A percentile compares a stretch with the other conserved stretches of the same genome.
These are phyloP conservation scores for Enoplosus armatus DNA, from an alignment of 2,797 vertebrate species.

Conservation along the genomic window DNA sequence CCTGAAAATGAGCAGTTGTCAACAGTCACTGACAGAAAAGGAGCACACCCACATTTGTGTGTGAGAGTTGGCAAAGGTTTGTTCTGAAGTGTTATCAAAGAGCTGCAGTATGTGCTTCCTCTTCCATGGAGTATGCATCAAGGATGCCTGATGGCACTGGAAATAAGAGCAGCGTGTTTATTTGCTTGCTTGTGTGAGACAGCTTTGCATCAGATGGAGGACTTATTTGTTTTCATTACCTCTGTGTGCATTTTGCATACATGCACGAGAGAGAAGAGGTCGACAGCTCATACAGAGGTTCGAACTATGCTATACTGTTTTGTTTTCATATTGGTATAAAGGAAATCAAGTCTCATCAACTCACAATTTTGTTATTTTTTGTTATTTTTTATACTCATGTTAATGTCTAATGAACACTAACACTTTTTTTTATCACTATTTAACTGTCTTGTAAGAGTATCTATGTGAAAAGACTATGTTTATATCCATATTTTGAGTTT, in stretches of 20 bases:
- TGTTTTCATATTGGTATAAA: background rate
- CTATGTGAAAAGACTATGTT: background rate
- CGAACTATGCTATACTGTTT: background rate
- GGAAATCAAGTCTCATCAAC: background rate
- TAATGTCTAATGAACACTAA: background rate
- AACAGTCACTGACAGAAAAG: constrained; percentile 75
- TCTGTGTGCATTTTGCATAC: constrained; percentile 29
- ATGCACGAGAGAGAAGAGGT: constrained; percentile 8
- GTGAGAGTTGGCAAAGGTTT: constrained; percentile 77
- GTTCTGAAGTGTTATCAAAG: constrained; percentile 84
- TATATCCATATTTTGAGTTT: background rate
- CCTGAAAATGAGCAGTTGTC: constrained; percentile 75
- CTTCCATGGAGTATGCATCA: constrained; percentile 75
- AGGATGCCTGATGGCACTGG: constrained; percentile 78
- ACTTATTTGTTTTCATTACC: constrained; percentile 69
- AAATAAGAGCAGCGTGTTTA: constrained; percentile 73
- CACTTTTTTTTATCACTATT: background rate
- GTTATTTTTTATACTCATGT: no score
- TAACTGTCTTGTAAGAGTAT: background rate
- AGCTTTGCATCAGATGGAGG: constrained; percentile 69
- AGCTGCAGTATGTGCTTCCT: constrained; percentile 70
- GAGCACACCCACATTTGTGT: constrained; percentile 71
- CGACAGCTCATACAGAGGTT: background rate
- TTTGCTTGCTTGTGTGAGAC: constrained; percentile 68
- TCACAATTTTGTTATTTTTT: background rate